These are phyloP conservation scores for Limnephilus marmoratus DNA, from an alignment of 2,888 invertebrate species.

Conservation along the genomic window DNA sequence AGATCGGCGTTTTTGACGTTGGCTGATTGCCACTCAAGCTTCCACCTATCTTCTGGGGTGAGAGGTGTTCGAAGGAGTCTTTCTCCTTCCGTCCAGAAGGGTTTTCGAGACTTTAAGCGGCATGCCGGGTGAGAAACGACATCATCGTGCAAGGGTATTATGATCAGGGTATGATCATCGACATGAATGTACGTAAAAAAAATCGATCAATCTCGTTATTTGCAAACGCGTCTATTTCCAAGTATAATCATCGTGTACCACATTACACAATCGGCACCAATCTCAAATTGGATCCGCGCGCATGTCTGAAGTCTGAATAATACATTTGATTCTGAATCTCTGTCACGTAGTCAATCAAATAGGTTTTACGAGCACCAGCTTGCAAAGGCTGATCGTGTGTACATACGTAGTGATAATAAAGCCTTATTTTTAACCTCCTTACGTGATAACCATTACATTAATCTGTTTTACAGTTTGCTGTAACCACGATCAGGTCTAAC, in stretches of 20 bases:
- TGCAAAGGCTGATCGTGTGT: neutral
- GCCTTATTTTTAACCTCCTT: neutral
- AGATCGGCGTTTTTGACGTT: too few species aligned
- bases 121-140: too few species aligned
- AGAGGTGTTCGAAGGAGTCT: too few species aligned
- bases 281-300: neutral
- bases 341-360: constrained; percentile 2
- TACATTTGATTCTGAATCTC: neutral
- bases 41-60: too few species aligned
- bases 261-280: neutral
- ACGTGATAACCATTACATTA: neutral
- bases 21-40: too few species aligned
- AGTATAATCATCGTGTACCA: neutral
- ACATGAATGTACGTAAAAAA: neutral
- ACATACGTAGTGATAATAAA: neutral
- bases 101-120: too few species aligned
- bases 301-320: neutral
- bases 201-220: neutral
- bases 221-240: neutral
- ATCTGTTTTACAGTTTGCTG: neutral
- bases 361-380: neutral
- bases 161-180: neutral
- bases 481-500: neutral
- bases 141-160: too few species aligned
- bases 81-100: too few species aligned